Evolutionary conservation across 1,140 invertebrate species (phyloP).

Genomic region (Phenacoccus solenopsis): DNA sequence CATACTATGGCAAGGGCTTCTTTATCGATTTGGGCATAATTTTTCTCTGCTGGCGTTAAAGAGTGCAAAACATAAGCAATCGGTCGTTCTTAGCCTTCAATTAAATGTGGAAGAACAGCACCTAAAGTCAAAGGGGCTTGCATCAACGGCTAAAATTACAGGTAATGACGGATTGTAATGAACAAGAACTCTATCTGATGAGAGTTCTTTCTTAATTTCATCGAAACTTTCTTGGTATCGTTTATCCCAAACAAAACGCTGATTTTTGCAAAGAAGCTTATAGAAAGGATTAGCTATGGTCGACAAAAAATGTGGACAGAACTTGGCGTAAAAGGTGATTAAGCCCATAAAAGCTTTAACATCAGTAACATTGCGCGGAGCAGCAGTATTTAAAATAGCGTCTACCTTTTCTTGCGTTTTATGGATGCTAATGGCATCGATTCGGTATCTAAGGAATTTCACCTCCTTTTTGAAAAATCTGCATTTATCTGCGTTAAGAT

Average conservation of each 20-base stretch:
- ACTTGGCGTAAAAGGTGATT: slow-evolving; percentile 31
- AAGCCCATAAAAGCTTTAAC: slow-evolving; percentile 29
- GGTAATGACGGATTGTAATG: slow-evolving; percentile 32
- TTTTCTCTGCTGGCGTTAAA: slow-evolving; percentile 27
- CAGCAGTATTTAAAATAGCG: slow-evolving; percentile 24
- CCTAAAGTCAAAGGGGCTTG: slow-evolving; percentile 36
- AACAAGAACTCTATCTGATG: slow-evolving; percentile 21
- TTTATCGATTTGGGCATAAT: slow-evolving; percentile 36
- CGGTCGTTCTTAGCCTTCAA: slow-evolving; percentile 33
- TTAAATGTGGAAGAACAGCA: slow-evolving; percentile 35
- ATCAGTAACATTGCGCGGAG: slow-evolving; percentile 21
- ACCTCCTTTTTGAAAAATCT: slow-evolving; percentile 18
- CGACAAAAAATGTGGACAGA: slow-evolving; percentile 24
- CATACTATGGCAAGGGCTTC: slow-evolving; percentile 36
- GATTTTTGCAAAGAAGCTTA: slow-evolving; percentile 13
- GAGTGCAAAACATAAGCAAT: slow-evolving; percentile 36
- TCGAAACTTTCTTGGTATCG: slow-evolving; percentile 31
- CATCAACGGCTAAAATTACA: slow-evolving; percentile 37
- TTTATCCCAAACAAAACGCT: slow-evolving; percentile 24
- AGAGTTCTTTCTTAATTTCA: slow-evolving; percentile 31
- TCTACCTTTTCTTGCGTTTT: slow-evolving; percentile 24
- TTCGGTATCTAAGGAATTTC: slow-evolving; percentile 26
- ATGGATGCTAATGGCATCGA: slow-evolving; percentile 24
- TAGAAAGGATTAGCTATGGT: slow-evolving; percentile 20
- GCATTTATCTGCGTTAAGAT: slow-evolving; percentile 18